A percentile compares a stretch with the other conserved stretches of the same genome.
Conservation (phyloP, 1,140 invertebrate genomes). For the Aleiodes sp. region DNA sequence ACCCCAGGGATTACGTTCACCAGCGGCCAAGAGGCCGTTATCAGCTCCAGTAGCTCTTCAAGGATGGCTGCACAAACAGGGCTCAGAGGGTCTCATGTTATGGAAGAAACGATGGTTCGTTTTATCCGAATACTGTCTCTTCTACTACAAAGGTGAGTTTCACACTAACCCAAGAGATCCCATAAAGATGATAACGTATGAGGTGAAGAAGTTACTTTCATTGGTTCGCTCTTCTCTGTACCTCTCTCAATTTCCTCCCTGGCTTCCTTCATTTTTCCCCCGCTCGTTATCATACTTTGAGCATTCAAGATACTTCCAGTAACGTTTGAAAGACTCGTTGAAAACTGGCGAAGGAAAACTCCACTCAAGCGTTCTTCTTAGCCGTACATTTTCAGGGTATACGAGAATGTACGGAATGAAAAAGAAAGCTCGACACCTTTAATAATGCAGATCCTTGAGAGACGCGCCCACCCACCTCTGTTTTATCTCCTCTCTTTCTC, state of each 20-base stretch:
- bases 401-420: slow-evolving; percentile 22
- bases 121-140: slow-evolving; percentile 91
- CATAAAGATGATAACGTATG: slow-evolving; percentile 16
- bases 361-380: neutral
- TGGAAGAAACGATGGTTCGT: slow-evolving; percentile 98
- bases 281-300: slow-evolving; percentile 25
- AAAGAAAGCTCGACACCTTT: slow-evolving; percentile 35
- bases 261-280: too few relatives aligned
- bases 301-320: neutral
- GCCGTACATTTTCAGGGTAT: neutral
- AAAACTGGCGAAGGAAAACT: neutral
- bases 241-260: neutral
- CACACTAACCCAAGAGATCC: neutral
- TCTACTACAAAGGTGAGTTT: slow-evolving; percentile 92
- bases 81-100: slow-evolving; percentile 88
- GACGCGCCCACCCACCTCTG: slow-evolving; percentile 12
- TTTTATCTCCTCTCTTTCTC: slow-evolving; percentile 11
- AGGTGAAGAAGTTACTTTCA: neutral
- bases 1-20: slow-evolving; percentile 73
- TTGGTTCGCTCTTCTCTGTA: neutral
- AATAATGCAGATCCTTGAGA: slow-evolving; percentile 40
- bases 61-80: slow-evolving; percentile 93
- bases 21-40: slow-evolving; percentile 79
- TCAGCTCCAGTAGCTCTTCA: slow-evolving; percentile 84
- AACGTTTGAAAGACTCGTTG: slow-evolving; percentile 21